A percentile compares a stretch with the other conserved stretches of the same genome.
phyloP scores from a whole-genome alignment of 2,113 vertebrate genomes.

The Patagioenas fasciata region DNA sequence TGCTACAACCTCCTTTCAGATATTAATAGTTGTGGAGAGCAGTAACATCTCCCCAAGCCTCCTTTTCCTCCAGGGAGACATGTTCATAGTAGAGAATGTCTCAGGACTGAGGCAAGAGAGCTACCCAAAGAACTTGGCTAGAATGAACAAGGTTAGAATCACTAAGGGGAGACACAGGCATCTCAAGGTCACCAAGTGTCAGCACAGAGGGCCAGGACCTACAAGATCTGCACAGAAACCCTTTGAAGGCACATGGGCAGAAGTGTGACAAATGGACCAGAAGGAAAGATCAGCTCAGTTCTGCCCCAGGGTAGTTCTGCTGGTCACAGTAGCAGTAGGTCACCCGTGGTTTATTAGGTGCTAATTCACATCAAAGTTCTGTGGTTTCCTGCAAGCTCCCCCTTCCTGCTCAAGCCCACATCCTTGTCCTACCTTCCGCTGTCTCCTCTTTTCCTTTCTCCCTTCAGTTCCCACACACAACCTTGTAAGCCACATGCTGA shows the following conservation, averaged over 20 bases:
- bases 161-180: not conserved
- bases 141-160: not conserved
- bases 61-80: too few relatives aligned
- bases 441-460: not conserved
- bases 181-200: not conserved
- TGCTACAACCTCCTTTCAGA: too few relatives aligned
- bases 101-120: not conserved
- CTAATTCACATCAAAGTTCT: not conserved
- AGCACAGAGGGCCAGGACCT: not conserved
- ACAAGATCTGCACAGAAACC: not conserved
- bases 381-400: not conserved
- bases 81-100: not conserved
- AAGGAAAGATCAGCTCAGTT: not conserved
- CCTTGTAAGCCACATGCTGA: fast-evolving
- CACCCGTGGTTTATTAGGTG: not conserved
- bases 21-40: too few relatives aligned
- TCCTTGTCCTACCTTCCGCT: not conserved
- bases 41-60: too few relatives aligned
- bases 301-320: not conserved
- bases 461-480: not conserved
- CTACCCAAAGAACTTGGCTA: not conserved
- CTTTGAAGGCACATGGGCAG: not conserved
- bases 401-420: not conserved
- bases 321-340: not conserved
- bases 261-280: not conserved